Percentiles rank a stretch among this genome's conserved stretches.
Conservation (phyloP, 2,797 vertebrate species). For the Pitangus sulphuratus region DNA sequence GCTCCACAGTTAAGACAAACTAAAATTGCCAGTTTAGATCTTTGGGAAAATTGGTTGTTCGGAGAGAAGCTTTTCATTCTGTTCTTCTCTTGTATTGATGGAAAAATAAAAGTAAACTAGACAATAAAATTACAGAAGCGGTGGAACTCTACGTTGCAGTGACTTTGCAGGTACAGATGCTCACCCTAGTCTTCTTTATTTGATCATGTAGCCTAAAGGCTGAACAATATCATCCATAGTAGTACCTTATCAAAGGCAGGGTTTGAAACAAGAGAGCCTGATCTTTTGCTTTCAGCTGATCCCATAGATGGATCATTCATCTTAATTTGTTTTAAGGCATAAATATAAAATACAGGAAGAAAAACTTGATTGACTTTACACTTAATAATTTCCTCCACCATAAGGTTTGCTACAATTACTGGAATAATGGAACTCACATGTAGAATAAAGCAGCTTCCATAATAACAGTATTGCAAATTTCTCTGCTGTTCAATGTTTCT, state of each 20-base stretch:
- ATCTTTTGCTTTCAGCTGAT: not conserved
- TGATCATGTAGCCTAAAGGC: not conserved
- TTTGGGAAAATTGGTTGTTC: not conserved
- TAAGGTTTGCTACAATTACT: not conserved
- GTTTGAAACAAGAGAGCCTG: not conserved
- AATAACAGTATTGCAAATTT: not conserved
- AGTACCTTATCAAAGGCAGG: not conserved
- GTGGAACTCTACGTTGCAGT: accelerated
- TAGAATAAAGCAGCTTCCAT: not conserved
- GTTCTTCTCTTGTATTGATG: not conserved
- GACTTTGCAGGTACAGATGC: not conserved
- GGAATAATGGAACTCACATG: not conserved
- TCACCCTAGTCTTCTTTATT: not conserved
- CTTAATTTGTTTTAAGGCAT: not conserved
- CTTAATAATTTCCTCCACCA: not conserved
- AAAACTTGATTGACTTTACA: not conserved
- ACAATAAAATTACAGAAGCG: not conserved
- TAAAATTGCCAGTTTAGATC: not conserved
- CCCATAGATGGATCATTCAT: not conserved
- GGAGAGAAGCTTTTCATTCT: not conserved
- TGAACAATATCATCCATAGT: not conserved
- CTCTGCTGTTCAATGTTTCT: not conserved
- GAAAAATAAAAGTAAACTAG: not conserved
- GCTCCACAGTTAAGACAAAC: not conserved
- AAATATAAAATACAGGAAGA: not conserved